These are phyloP conservation scores for Cydia amplana DNA, from an alignment of 1,140 invertebrate genomes.

Conservation along the genomic window DNA sequence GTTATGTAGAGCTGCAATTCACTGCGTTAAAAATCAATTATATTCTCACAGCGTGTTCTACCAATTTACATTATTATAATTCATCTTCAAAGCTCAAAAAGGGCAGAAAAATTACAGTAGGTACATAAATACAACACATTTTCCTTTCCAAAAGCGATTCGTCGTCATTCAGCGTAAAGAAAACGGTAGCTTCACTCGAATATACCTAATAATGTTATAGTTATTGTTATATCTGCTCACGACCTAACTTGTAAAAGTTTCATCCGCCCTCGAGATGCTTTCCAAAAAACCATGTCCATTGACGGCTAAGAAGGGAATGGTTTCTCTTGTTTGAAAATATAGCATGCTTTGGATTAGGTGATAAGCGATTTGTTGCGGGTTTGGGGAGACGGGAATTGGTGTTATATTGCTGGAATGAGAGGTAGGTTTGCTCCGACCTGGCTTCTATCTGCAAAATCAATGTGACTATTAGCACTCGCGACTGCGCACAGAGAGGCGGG, in stretches of 20 bases:
- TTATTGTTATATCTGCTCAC: constrained; percentile 63
- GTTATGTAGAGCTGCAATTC: too few species aligned
- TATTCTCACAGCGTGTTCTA: neutral
- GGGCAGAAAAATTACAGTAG: constrained; percentile 55
- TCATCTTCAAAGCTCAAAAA: constrained; percentile 49
- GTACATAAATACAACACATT: constrained; percentile 58
- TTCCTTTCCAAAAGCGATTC: constrained; percentile 56
- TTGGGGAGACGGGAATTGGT: constrained; percentile 35
- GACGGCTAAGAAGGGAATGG: neutral
- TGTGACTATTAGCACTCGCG: constrained; percentile 78
- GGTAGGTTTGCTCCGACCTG: constrained; percentile 73
- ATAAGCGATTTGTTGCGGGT: constrained; percentile 34
- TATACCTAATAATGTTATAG: constrained; percentile 64
- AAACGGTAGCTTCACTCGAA: constrained; percentile 54
- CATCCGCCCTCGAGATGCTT: neutral
- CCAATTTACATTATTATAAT: constrained; percentile 16
- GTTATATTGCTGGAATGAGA: constrained; percentile 45
- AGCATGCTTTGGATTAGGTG: neutral
- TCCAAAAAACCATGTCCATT: neutral
- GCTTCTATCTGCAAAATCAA: constrained; percentile 79
- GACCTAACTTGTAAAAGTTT: constrained; percentile 43
- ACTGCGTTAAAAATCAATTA: too few species aligned
- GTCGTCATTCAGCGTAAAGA: constrained; percentile 60
- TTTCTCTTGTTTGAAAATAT: neutral
- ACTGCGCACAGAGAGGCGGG: constrained; percentile 67